Evolutionary conservation across 1,140 invertebrate genomes (phyloP).

Genomic region (Bicyclus anynana): DNA sequence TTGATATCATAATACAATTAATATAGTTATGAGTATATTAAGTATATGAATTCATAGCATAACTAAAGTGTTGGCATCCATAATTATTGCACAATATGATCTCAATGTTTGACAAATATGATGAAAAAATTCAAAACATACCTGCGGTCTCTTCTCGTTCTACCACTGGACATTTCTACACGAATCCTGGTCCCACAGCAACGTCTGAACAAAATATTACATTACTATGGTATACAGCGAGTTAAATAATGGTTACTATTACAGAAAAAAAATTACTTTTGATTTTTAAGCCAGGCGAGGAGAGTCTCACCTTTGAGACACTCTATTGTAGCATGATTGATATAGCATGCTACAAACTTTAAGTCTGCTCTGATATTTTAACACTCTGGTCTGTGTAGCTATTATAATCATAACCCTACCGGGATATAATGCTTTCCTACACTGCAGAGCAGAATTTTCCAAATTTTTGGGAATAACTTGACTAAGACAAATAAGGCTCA

Average conservation of each 20-base stretch:
- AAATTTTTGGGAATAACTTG: no score
- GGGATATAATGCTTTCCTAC: no score
- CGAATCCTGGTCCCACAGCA: conserved; percentile 90
- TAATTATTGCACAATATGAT: conserved; percentile 3
- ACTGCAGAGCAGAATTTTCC: no score
- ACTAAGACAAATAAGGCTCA: no score
- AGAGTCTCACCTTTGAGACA: no score
- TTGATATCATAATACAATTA: neutral
- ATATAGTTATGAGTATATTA: neutral
- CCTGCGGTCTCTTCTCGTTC: conserved; percentile 84
- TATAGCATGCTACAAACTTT: no score
- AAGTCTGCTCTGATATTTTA: no score
- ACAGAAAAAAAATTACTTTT: neutral
- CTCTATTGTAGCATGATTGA: no score
- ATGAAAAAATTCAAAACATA: conserved; percentile 59
- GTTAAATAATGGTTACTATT: no score
- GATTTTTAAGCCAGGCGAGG: no score
- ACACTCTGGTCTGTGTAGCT: no score
- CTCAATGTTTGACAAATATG: conserved; percentile 4
- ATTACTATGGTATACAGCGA: neutral
- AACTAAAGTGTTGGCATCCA: conserved; percentile 24
- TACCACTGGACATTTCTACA: conserved; percentile 92
- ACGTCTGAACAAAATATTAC: conserved; percentile 72
- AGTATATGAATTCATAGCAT: neutral
- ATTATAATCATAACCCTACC: no score